Conservation (phyloP, 2,888 invertebrate species). For the Zeuzera pyrina region DNA sequence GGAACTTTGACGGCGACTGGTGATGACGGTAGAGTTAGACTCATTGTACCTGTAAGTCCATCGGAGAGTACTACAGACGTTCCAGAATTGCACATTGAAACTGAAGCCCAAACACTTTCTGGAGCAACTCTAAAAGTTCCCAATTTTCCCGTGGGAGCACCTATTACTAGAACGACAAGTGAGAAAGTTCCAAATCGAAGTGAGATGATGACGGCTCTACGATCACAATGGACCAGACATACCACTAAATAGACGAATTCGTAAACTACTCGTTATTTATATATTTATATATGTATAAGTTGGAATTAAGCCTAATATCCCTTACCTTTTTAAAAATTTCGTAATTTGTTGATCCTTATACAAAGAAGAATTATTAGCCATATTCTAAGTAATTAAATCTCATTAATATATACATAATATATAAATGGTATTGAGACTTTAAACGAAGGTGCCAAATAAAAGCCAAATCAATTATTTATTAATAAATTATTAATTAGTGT, state of each 20-base stretch:
- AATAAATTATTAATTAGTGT: slow-evolving; percentile 18
- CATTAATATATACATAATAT: too few species aligned
- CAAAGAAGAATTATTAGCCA: too few species aligned
- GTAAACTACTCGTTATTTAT: too few species aligned
- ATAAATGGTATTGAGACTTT: slow-evolving; percentile 29
- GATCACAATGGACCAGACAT: slow-evolving; percentile 89
- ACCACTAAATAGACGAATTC: slow-evolving; percentile 80
- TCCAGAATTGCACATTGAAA: slow-evolving; percentile 32
- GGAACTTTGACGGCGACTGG: slow-evolving; percentile 76
- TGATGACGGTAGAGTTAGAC: slow-evolving; percentile 72
- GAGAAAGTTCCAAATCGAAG: slow-evolving; percentile 89
- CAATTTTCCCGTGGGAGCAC: slow-evolving; percentile 71
- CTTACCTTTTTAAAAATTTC: too few species aligned
- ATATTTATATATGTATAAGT: too few species aligned
- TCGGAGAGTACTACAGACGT: slow-evolving; percentile 49
- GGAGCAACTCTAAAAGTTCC: slow-evolving; percentile 73
- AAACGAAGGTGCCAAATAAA: slow-evolving; percentile 34
- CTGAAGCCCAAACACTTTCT: slow-evolving; percentile 25
- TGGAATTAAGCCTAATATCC: too few species aligned
- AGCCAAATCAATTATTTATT: slow-evolving; percentile 18
- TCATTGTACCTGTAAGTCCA: slow-evolving; percentile 76
- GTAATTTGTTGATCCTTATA: too few species aligned
- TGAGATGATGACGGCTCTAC: slow-evolving; percentile 87
- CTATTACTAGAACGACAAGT: slow-evolving; percentile 85
- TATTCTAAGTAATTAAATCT: too few species aligned